Conservation (phyloP, 92 coral and sea anemone genomes). For the Virgularia gustaviana region DNA sequence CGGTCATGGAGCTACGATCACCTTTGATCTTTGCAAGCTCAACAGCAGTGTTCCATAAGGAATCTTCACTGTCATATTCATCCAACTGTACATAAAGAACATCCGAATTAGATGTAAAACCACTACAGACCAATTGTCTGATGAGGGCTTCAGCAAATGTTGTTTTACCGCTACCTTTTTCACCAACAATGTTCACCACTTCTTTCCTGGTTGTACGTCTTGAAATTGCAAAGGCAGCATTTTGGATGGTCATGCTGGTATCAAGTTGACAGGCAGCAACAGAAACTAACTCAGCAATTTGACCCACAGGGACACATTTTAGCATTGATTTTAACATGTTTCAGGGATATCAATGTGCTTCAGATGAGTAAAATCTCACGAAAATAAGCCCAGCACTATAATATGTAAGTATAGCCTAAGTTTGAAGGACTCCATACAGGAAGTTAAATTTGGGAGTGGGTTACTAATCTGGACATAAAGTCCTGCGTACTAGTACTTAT, state of each 20-base stretch:
- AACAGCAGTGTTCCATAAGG: constrained; percentile 64
- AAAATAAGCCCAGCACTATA: too few relatives aligned
- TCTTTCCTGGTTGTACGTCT: background rate
- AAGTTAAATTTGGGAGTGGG: too few relatives aligned
- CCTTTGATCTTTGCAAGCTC: constrained; percentile 59
- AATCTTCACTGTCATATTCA: constrained; percentile 42
- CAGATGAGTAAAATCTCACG: background rate
- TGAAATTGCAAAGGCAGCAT: background rate
- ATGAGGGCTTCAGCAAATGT: constrained; percentile 60
- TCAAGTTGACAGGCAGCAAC: constrained; percentile 12
- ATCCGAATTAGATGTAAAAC: constrained; percentile 37
- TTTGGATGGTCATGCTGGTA: constrained; percentile 5
- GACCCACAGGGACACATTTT: constrained; percentile 2
- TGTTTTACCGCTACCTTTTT: constrained; percentile 85
- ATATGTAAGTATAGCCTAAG: too few relatives aligned
- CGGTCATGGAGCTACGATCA: constrained; percentile 51
- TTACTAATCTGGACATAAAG: too few relatives aligned
- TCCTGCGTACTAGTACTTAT: too few relatives aligned
- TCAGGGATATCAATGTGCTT: background rate
- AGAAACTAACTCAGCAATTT: background rate
- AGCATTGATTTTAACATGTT: constrained; percentile 18
- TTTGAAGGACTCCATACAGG: too few relatives aligned
- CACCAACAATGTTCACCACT: constrained; percentile 46
- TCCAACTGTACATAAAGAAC: constrained; percentile 52
- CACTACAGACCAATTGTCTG: constrained; percentile 34